Evolutionary conservation across 2,113 vertebrate genomes (phyloP).

Genomic region (Atherinomorus stipes): DNA sequence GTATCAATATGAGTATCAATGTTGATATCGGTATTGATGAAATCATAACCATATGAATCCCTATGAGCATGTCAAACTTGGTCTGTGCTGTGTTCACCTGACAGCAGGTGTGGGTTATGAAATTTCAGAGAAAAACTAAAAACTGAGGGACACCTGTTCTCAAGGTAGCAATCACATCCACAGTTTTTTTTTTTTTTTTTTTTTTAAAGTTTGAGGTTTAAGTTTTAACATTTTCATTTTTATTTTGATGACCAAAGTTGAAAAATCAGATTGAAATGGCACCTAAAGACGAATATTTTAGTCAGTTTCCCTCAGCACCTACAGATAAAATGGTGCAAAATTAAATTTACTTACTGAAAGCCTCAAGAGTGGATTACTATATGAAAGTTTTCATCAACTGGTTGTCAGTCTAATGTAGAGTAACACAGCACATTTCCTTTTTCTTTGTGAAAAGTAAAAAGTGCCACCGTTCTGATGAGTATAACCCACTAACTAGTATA

Average conservation of each 20-base stretch:
- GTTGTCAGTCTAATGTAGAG: slow-evolving; percentile 7
- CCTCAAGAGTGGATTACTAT: slow-evolving; percentile 5
- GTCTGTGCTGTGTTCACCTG: neutral
- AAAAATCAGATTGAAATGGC: slow-evolving; percentile 16
- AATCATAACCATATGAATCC: no score
- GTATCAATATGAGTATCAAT: no score
- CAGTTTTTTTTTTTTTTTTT: no score
- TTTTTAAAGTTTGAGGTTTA: no score
- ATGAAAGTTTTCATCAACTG: neutral
- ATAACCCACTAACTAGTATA: neutral
- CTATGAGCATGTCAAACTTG: no score
- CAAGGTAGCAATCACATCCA: no score
- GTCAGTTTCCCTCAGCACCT: slow-evolving; percentile 30
- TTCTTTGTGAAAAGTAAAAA: slow-evolving; percentile 12
- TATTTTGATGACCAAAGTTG: slow-evolving; percentile 1
- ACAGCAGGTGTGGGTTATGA: slow-evolving; percentile 14
- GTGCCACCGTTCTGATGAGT: neutral
- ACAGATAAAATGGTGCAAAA: slow-evolving; percentile 16
- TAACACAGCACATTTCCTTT: slow-evolving; percentile 3
- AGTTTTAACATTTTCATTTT: slow-evolving; percentile 23
- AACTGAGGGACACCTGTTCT: neutral
- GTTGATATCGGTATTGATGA: no score
- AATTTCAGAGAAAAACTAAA: neutral
- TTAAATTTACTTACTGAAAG: slow-evolving; percentile 6
- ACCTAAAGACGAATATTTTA: slow-evolving; percentile 24